Percentiles rank a stretch among this genome's conserved stretches.
Conservation (phyloP, 2,113 vertebrate species). For the Zapornia atra region DNA sequence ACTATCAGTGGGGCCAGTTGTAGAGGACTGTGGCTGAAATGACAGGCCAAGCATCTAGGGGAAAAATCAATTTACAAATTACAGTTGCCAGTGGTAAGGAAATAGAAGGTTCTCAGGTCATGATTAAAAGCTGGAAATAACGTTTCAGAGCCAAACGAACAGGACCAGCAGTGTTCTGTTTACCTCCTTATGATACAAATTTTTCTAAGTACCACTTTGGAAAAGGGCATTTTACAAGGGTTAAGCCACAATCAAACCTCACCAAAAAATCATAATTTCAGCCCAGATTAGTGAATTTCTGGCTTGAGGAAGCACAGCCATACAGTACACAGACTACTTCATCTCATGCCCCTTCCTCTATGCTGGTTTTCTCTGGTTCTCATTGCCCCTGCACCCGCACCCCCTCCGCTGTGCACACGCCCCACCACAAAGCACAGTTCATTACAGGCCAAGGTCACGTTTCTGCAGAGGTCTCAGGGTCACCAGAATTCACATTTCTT, state of each 20-base stretch:
- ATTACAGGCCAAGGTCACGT: constrained; percentile 25
- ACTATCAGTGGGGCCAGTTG: background rate
- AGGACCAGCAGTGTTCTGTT: background rate
- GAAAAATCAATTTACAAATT: background rate
- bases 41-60: background rate
- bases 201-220: background rate
- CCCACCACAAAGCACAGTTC: background rate
- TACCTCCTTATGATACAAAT: background rate
- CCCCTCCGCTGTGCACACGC: background rate
- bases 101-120: background rate
- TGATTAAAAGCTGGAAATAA: background rate
- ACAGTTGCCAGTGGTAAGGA: background rate
- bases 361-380: background rate
- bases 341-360: background rate
- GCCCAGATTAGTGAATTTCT: background rate
- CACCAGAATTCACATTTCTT: constrained; percentile 53
- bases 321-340: background rate
- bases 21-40: background rate
- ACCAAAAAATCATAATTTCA: background rate
- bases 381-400: background rate
- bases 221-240: background rate
- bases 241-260: background rate
- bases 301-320: background rate
- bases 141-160: background rate
- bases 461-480: constrained; percentile 32